Evolutionary conservation across 2,888 invertebrate genomes (phyloP).

Genomic region (Dicycla oo): DNA sequence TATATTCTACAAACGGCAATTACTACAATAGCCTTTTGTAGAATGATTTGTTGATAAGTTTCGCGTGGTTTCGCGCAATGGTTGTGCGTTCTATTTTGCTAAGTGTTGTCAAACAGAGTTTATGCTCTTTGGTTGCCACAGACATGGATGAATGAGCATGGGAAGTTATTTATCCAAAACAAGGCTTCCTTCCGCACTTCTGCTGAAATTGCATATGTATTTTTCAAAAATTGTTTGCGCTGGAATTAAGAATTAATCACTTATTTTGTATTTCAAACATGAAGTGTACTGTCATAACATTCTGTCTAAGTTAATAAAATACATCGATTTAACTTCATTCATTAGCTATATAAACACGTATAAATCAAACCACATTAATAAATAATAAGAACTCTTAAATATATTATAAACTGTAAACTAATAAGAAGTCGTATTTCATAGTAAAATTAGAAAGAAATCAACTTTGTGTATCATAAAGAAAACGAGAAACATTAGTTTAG

Average conservation of each 20-base stretch:
- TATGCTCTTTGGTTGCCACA: not conserved
- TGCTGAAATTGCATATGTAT: too few relatives aligned
- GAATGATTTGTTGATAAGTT: not conserved
- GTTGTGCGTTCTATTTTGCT: not conserved
- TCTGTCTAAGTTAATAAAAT: conserved; percentile 11
- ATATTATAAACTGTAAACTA: conserved; percentile 27
- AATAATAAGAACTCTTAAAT: not conserved
- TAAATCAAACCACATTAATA: conserved; percentile 30
- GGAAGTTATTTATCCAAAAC: not conserved
- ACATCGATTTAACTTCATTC: conserved; percentile 26
- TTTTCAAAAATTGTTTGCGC: not conserved
- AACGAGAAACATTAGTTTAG: conserved; percentile 29
- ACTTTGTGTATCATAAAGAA: conserved; percentile 10
- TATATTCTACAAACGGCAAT: too few relatives aligned
- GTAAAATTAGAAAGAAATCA: conserved; percentile 18
- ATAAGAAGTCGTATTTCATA: conserved; percentile 35
- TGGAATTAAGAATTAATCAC: not conserved
- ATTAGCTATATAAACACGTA: conserved; percentile 4
- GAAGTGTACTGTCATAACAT: too few relatives aligned
- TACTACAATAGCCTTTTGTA: too few relatives aligned
- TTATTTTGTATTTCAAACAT: not conserved
- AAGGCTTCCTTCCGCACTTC: not conserved
- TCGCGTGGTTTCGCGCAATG: too few relatives aligned
- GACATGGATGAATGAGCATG: not conserved
- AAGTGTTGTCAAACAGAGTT: not conserved